Percentiles rank a stretch among this genome's conserved stretches.
phyloP scores from a whole-genome alignment of 92 coral and sea anemone species.

The Muricea muricata region DNA sequence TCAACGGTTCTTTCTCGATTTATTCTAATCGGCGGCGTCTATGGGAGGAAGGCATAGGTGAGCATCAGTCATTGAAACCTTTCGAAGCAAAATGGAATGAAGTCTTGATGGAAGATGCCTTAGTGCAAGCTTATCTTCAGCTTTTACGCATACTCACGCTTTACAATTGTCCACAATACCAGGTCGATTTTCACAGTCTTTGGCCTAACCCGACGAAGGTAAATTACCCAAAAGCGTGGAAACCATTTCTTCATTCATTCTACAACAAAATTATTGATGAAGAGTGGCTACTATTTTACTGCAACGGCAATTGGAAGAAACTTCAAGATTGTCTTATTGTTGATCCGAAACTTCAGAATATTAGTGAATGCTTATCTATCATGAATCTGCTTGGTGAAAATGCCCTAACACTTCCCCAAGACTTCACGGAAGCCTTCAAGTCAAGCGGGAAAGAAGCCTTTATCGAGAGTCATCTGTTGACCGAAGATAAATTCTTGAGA shows the following conservation, averaged over 20 bases:
- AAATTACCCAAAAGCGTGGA: slow-evolving; percentile 73
- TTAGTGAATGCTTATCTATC: slow-evolving; percentile 66
- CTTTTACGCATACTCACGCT: slow-evolving; percentile 57
- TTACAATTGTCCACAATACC: slow-evolving; percentile 44
- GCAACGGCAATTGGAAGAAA: slow-evolving; percentile 77
- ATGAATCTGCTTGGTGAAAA: slow-evolving; percentile 60
- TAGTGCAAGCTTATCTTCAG: slow-evolving; percentile 69
- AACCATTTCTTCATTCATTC: slow-evolving; percentile 66
- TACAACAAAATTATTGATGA: slow-evolving; percentile 68
- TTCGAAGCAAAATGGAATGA: slow-evolving; percentile 83
- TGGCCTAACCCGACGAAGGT: slow-evolving; percentile 81
- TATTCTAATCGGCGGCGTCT: slow-evolving; percentile 84
- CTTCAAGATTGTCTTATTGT: slow-evolving; percentile 72
- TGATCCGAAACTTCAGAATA: slow-evolving; percentile 75
- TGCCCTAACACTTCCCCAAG: slow-evolving; percentile 71
- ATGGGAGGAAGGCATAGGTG: slow-evolving; percentile 79
- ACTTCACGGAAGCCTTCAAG: slow-evolving; percentile 71
- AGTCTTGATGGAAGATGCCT: slow-evolving; percentile 78
- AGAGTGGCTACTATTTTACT: slow-evolving; percentile 55
- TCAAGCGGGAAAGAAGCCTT: slow-evolving; percentile 18
- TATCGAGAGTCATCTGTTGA: slow-evolving; percentile 71
- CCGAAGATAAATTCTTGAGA: slow-evolving; percentile 76
- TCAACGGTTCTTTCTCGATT: slow-evolving; percentile 76
- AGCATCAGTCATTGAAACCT: slow-evolving; percentile 52
- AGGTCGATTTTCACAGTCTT: slow-evolving; percentile 57